Percentiles rank a stretch among this genome's conserved stretches.
phyloP scores from a whole-genome alignment of 2,888 invertebrate genomes.

The Tinea pellionella region DNA sequence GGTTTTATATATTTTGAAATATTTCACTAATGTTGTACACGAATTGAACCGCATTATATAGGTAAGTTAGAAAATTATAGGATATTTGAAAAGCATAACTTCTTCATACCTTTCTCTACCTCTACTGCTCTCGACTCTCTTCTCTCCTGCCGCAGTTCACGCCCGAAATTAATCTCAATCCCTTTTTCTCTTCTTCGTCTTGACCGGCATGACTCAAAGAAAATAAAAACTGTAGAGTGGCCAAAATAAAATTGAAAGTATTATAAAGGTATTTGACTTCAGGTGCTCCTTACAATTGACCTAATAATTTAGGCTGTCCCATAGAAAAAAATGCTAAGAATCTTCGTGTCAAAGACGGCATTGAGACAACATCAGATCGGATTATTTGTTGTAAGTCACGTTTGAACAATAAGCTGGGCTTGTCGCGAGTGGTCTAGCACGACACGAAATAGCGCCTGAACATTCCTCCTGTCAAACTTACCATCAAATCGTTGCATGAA shows the following conservation, averaged over 20 bases:
- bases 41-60: too few relatives aligned
- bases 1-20: background rate
- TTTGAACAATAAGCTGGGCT: constrained; percentile 6
- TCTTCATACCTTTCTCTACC: too few relatives aligned
- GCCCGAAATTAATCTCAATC: too few relatives aligned
- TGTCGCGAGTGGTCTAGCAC: constrained; percentile 24
- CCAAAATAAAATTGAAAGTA: background rate
- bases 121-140: too few relatives aligned
- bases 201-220: too few relatives aligned
- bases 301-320: background rate
- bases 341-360: constrained; percentile 59
- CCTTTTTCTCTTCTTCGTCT: too few relatives aligned
- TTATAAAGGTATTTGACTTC: background rate
- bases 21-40: too few relatives aligned
- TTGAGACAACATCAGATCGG: constrained; percentile 62
- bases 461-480: constrained; percentile 62
- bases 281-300: background rate
- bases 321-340: constrained; percentile 10
- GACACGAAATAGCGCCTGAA: constrained; percentile 38
- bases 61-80: too few relatives aligned
- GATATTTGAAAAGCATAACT: too few relatives aligned
- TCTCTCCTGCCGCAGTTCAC: too few relatives aligned
- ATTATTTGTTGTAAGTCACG: constrained; percentile 28
- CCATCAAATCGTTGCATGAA: constrained; percentile 41
- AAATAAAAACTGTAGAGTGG: too few relatives aligned